Evolutionary conservation across 2,797 vertebrate species (phyloP), one percentile per base, ranked within the genome.

Genomic region (Zalophus californianus): DNA sequence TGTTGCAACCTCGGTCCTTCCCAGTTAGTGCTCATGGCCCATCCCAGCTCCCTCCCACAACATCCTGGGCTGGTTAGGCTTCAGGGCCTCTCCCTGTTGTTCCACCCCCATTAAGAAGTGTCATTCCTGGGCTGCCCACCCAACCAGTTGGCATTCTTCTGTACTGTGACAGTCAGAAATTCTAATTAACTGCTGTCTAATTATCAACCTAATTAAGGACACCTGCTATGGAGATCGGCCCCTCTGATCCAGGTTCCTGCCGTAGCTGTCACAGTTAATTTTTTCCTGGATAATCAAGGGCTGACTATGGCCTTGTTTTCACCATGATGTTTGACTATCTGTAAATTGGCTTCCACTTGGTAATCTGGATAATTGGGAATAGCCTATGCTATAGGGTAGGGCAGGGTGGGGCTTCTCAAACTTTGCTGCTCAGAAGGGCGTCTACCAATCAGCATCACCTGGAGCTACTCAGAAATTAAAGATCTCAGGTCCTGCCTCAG

Each of bases 141-240:
- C 77, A 79, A 11, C 12, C 60, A 48, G 14, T 2, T 60, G 78
- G 52, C 35, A 88, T 70, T 77, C 54, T 87, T 94, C n/a, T 23
- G 29, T 54, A 54, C 66, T 16, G 13, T 44, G 44, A 44, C 29
- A 97, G 64, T 44, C 80, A 90, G 68, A 62, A 90, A 87, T 73
- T 86, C 70, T 68, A 79, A 94, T 96, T 78, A 94, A 84, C 41
- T 90, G 25, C 56, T 75, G 77, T 14, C 62, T 94, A 88, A 93
- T 86, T 91, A 64, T 50, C 90, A 91, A 32, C 18, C 78, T 96
- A 52, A 91, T 86, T 75, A 94, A 82, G 64, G 54, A 14, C 25
- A 29, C 11, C 75, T 96, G n/a, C 90, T 90, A 62, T 35, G 27
- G 79, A 68, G 29, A 50, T 23, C 0, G 3, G 41, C 27, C 20